Evolutionary conservation across 1,140 invertebrate genomes (phyloP), one percentile per base, ranked within the genome.

Genomic region (Bombus terrestris): DNA sequence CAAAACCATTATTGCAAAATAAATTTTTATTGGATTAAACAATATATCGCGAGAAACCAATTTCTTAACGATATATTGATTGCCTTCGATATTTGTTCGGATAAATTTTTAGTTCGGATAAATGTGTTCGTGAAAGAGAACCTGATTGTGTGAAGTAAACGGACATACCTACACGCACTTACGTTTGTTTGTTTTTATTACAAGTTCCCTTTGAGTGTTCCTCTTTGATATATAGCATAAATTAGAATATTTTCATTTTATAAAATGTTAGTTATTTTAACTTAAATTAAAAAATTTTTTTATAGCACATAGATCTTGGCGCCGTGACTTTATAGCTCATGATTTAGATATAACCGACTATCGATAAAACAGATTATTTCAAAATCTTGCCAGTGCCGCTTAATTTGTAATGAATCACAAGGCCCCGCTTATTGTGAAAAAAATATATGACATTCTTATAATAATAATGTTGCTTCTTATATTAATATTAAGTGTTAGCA

Each of bases 141-240:
- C n/a, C 35, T 76, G 83, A 87, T 88, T 88, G 76, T 90, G 80
- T 86, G 77, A 90, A 90, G 88, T 90, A 90, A 90, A 90, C 88
- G 76, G 77, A 73, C 72, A 85, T 90, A 90, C 76, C 89, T 90
- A 88, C 86, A 90, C 86, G 83, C 83, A 90, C 28, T 37, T 81
- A 5, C 25, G 28, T 53, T 68, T 59, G n/a, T 78, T 66, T 72
- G 47, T 43, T 86, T 57, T 88, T 35, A 71, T 86, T 89, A 32
- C 41, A 25, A 62, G 18, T 57, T 3, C 35, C 37, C 35, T 66
- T 72, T 69, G 13, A 66, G n/a, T 82, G 5, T 22, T 74, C 32
- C 32, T 80, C 18, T 53, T 10, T 8, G 3, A 37, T 71, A 13
- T 28, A 22, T 59, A 35, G 37, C 1, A 18, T 25, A 53, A 32